Conservation (phyloP, 2,888 invertebrate genomes). For the Thymelicus sylvestris region DNA sequence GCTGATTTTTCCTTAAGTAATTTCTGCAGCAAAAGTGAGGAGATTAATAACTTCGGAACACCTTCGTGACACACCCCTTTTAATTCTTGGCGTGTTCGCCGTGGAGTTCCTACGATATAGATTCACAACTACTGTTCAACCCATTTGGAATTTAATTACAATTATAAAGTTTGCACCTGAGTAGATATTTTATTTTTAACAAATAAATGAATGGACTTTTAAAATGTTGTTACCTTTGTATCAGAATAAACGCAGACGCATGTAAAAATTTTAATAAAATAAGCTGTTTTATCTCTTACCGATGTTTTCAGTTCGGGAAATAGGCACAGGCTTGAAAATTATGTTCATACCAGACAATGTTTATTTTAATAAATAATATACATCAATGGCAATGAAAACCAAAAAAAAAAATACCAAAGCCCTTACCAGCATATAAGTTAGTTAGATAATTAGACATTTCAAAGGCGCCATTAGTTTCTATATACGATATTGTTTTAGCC, state of each 20-base stretch:
- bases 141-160: neutral
- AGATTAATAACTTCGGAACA: constrained; percentile 30
- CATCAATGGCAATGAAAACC: neutral
- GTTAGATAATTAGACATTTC: constrained; percentile 8
- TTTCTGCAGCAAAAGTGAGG: constrained; percentile 4
- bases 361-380: neutral
- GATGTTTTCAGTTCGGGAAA: no score
- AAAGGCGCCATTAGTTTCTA: constrained; percentile 17
- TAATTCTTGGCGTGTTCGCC: constrained; percentile 12
- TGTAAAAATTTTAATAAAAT: no score
- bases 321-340: no score
- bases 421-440: neutral
- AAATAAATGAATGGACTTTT: no score
- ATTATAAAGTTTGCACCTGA: neutral
- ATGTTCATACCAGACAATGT: no score
- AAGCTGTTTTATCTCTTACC: no score
- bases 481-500: constrained; percentile 33
- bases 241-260: no score
- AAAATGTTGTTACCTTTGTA: no score
- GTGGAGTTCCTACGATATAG: neutral
- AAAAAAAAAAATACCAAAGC: neutral
- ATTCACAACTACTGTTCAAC: neutral
- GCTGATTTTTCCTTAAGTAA: constrained; percentile 3
- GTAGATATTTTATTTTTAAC: neutral
- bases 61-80: constrained; percentile 20